Base-by-base conservation (phyloP, 2,888 invertebrate species). In the Cephonodes hylas region DNA sequence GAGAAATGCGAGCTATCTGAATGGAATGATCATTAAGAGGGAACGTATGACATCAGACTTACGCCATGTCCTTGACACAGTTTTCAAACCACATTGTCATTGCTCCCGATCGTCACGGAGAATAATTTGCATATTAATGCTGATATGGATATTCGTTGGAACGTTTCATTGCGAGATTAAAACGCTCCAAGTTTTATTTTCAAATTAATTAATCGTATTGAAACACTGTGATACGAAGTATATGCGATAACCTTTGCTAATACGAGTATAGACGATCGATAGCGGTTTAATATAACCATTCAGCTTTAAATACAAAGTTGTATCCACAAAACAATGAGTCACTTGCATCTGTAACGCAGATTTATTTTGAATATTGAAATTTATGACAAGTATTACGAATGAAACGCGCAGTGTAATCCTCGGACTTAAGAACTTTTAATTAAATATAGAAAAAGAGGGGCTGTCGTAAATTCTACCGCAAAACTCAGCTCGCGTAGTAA, bases 351-450 rank as follows among this genome's bases (percentile, higher is more conserved):
- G 31, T 53, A 31, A 53, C 27, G 53, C 31, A 18, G 8, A 31
- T 53, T 53, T 10, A 53, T 53, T 27, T 31, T 31, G 53, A 69
- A 74, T 75, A 76, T 76, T 72, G 62, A 68, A 71, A 48, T 48
- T 48, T 77, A 71, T 69, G 72, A 75, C 74, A 73, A 76, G 69
- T 74, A 75, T 75, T 74, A 74, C 66, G 53, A 53, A 31, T 53
- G 70, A 70, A 69, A 74, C 66, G 68, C 72, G 69, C 76, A 77
- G 77, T 71, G 72, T 80, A 78, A 81, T 78, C 77, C 71, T 66
- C n/a, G 59, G 77, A 64, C 76, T 78, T 71, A 71, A 42, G 65
- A 83, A 84, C 73, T 84, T 83, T 77, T 80, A 82, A 81, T 82
- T 74, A 82, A 84, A 80, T 79, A 76, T 76, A 76, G 75, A 80